Evolutionary conservation across 2,888 invertebrate species (phyloP), one percentile per base, ranked within the genome.

Genomic region (Oxycera nigricornis): DNA sequence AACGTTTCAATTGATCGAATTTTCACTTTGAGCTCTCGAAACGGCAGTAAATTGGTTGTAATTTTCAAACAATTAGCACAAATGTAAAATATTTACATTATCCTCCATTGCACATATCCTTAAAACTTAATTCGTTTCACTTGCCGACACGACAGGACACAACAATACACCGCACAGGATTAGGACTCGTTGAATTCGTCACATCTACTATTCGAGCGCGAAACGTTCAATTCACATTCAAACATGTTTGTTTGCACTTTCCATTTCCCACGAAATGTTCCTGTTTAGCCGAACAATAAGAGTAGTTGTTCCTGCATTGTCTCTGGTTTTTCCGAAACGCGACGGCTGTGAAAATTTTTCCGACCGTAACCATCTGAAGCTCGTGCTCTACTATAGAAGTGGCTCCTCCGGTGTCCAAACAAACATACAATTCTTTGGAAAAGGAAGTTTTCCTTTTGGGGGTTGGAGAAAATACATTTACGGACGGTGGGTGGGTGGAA

Each of bases 281-380:
- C 30, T 41, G 17, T 41, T 24, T 28, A 30, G 30, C n/a, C 59
- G 14, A 59, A 17, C 30, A 59, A 22, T 59, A n/a, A 24, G 59
- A 59, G 30, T 1, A 28, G 50, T 28, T 6, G 20, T 59, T 59
- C 30, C 28, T n/a, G 17, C 30, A 59, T 59, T 59, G 28, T 28
- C 59, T 9, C 28, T 28, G 11, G 55, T 73, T 67, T 55, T 67
- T 41, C 55, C 57, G 68, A 74, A 57, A 14, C 50, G 52, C 72
- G 72, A 30, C 59, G 41, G 61, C 57, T 72, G 17, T 72, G 14
- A 57, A 74, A 41, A 28, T 39, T 67, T 70, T 74, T 82, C 81
- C 84, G 82, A 85, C 84, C 85, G 84, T 82, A 82, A 82, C 81
- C 85, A 82, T 81, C 83, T 82, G 83, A 82, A 81, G 85, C 83